Conservation (phyloP, 2,888 invertebrate species). For the Conistra vaccinii region DNA sequence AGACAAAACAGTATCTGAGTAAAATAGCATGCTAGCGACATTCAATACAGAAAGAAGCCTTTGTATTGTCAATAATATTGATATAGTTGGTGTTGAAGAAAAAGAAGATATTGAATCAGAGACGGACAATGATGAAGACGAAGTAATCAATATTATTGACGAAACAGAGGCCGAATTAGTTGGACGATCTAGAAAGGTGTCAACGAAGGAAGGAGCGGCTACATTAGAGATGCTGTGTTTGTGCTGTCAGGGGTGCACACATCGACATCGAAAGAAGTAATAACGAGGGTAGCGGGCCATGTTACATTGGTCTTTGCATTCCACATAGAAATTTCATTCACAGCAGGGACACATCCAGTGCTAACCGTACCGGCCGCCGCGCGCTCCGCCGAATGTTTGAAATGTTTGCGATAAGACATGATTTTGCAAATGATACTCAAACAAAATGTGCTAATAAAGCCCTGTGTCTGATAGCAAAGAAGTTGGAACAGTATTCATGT, state of each 20-base stretch:
- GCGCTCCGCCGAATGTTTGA: conserved; percentile 84
- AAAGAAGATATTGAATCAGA: conserved; percentile 3
- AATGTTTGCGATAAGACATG: conserved; percentile 73
- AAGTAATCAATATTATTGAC: conserved; percentile 71
- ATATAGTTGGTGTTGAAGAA: conserved; percentile 7
- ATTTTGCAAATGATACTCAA: conserved; percentile 67
- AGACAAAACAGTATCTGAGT: conserved; percentile 79
- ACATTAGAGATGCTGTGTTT: conserved; percentile 83
- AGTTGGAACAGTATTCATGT: conserved; percentile 2
- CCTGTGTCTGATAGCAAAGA: conserved; percentile 60
- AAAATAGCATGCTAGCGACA: conserved; percentile 83
- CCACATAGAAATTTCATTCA: conserved; percentile 87
- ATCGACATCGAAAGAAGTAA: conserved; percentile 78
- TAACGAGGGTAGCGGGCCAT: conserved; percentile 78
- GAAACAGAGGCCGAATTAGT: conserved; percentile 83
- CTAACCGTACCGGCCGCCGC: conserved; percentile 81
- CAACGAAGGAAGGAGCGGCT: conserved; percentile 90
- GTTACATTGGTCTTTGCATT: conserved; percentile 83
- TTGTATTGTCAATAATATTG: conserved; percentile 76
- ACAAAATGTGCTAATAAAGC: conserved; percentile 60
- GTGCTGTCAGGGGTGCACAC: conserved; percentile 88
- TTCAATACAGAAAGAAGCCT: conserved; percentile 77
- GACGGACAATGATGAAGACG: not conserved
- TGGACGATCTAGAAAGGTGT: conserved; percentile 90
- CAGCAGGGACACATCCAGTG: conserved; percentile 85